These are phyloP conservation scores for Apteryx owenii DNA, from an alignment of 2,113 vertebrate genomes.

Conservation along the genomic window DNA sequence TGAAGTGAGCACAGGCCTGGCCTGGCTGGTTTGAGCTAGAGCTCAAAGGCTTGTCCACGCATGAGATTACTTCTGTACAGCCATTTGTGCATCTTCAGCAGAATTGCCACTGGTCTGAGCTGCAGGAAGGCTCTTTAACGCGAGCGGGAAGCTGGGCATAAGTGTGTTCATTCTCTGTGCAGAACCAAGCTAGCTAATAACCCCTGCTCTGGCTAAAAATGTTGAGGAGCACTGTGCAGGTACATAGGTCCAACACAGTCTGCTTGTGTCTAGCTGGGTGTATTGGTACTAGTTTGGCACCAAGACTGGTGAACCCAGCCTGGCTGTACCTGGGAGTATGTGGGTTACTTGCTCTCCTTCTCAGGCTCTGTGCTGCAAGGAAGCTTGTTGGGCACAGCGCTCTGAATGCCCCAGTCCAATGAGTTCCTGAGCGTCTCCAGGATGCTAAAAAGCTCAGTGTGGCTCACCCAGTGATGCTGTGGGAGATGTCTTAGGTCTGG, in stretches of 20 bases:
- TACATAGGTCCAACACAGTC: neutral
- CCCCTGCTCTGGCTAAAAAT: neutral
- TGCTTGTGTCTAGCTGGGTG: neutral
- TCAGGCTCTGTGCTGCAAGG: neutral
- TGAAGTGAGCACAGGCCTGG: neutral
- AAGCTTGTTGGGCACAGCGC: neutral
- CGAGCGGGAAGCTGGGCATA: neutral
- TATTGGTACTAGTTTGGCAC: neutral
- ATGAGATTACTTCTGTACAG: neutral
- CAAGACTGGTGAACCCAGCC: neutral
- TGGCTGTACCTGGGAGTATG: too few species aligned
- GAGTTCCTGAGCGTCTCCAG: neutral
- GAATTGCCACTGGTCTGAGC: too few species aligned
- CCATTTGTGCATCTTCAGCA: neutral
- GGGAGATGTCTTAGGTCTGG: neutral
- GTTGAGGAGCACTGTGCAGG: accelerated
- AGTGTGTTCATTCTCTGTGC: neutral
- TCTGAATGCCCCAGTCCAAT: neutral
- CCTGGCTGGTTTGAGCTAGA: neutral
- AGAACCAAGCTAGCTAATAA: neutral
- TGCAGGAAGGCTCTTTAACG: neutral
- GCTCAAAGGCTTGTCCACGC: accelerated
- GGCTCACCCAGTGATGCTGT: neutral
- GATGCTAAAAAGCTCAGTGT: neutral
- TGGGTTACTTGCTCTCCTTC: neutral